phyloP scores from a whole-genome alignment of 2,888 invertebrate species.

The Brassicogethes aeneus region DNA sequence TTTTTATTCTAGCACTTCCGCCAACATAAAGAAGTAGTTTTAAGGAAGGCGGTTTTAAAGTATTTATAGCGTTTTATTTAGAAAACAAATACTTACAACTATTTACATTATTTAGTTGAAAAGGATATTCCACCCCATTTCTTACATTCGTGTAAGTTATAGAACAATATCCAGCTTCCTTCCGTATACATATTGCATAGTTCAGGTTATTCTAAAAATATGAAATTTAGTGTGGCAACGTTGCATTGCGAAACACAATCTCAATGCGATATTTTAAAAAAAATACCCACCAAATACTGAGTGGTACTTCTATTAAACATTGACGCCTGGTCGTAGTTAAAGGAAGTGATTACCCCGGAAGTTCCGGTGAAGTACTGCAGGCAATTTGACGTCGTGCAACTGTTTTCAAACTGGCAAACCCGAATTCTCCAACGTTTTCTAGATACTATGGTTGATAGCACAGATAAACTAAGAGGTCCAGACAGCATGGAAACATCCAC shows the following conservation, averaged over 20 bases:
- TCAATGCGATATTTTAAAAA: background rate
- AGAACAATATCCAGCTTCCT: constrained; percentile 53
- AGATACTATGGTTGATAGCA: constrained; percentile 49
- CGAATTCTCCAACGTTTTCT: constrained; percentile 55
- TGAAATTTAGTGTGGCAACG: too few relatives aligned
- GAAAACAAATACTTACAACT: constrained; percentile 44
- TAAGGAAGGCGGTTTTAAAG: too few relatives aligned
- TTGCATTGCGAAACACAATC: too few relatives aligned
- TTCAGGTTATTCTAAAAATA: constrained; percentile 64
- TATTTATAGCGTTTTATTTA: too few relatives aligned
- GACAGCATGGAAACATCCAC: constrained; percentile 55
- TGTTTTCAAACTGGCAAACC: constrained; percentile 45
- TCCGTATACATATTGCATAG: constrained; percentile 63
- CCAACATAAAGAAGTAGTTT: too few relatives aligned
- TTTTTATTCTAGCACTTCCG: too few relatives aligned
- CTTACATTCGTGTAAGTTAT: constrained; percentile 53
- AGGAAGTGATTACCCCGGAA: constrained; percentile 56
- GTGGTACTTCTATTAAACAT: constrained; percentile 47
- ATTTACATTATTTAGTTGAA: constrained; percentile 61
- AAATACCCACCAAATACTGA: constrained; percentile 51
- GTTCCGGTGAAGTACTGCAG: constrained; percentile 56
- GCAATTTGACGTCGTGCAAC: constrained; percentile 42
- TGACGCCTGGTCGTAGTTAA: constrained; percentile 57
- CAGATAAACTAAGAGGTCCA: constrained; percentile 57
- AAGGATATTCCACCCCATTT: constrained; percentile 45